These are phyloP conservation scores for Hydrozoanthus tunicans DNA, from an alignment of 64 coral and sea anemone species.

Conservation along the genomic window DNA sequence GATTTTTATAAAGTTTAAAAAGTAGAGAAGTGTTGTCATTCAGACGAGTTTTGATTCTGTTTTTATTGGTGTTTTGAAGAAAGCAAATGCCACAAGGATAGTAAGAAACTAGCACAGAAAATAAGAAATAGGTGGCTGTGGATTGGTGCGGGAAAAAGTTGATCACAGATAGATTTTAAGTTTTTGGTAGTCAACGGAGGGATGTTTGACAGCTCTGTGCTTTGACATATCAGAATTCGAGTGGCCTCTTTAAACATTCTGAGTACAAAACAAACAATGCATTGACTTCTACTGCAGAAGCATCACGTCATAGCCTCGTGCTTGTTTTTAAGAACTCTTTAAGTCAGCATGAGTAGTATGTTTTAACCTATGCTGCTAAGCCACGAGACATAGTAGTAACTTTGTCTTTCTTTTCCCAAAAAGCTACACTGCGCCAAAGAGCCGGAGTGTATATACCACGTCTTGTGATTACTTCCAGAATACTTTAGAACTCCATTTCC, in stretches of 20 bases:
- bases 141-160: not conserved
- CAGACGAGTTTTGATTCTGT: not conserved
- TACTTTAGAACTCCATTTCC: slow-evolving; percentile 23
- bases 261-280: not conserved
- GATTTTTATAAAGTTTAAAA: slow-evolving; percentile 16
- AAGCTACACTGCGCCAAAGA: too few species aligned
- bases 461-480: not conserved
- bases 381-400: too few species aligned
- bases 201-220: not conserved
- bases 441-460: not conserved
- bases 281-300: too few species aligned
- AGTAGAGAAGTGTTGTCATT: not conserved
- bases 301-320: too few species aligned
- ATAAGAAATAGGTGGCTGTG: not conserved
- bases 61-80: not conserved
- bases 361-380: too few species aligned
- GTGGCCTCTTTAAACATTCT: not conserved
- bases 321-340: too few species aligned
- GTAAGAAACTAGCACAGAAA: not conserved
- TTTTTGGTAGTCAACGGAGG: not conserved
- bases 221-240: not conserved
- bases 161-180: not conserved
- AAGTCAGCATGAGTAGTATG: too few species aligned
- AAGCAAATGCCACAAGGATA: not conserved
- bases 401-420: too few species aligned